Conservation (phyloP, 1,140 invertebrate species). For the Drosophila jambulina region DNA sequence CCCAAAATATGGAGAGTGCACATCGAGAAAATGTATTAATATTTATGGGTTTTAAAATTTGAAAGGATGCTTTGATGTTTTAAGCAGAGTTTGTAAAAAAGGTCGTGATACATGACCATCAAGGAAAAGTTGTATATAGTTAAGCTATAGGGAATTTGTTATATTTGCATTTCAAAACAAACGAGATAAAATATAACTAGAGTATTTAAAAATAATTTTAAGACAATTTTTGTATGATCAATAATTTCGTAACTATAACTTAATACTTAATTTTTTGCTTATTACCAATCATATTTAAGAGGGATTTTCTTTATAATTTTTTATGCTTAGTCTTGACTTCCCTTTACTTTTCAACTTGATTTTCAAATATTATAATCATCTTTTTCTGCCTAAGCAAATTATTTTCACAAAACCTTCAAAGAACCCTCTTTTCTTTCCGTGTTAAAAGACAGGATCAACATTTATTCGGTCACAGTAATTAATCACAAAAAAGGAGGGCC, state of each 20-base stretch:
- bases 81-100: neutral
- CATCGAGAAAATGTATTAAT: neutral
- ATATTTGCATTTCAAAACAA: too few species aligned
- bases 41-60: neutral
- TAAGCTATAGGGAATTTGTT: neutral
- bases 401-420: neutral
- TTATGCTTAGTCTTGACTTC: neutral
- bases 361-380: neutral
- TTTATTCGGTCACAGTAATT: slow-evolving; percentile 52
- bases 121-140: too few species aligned
- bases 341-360: neutral
- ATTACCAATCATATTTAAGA: too few species aligned
- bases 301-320: too few species aligned
- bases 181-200: too few species aligned
- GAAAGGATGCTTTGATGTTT: neutral
- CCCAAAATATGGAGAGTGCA: slow-evolving; percentile 2
- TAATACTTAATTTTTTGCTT: too few species aligned
- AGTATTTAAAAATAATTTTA: too few species aligned
- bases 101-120: too few species aligned
- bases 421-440: neutral
- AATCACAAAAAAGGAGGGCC: slow-evolving; percentile 46
- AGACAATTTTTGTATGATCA: too few species aligned
- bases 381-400: neutral
- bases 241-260: too few species aligned
- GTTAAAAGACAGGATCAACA: slow-evolving; percentile 7